These are phyloP conservation scores for Empidonax traillii DNA, from an alignment of 2,113 vertebrate species.

Conservation along the genomic window DNA sequence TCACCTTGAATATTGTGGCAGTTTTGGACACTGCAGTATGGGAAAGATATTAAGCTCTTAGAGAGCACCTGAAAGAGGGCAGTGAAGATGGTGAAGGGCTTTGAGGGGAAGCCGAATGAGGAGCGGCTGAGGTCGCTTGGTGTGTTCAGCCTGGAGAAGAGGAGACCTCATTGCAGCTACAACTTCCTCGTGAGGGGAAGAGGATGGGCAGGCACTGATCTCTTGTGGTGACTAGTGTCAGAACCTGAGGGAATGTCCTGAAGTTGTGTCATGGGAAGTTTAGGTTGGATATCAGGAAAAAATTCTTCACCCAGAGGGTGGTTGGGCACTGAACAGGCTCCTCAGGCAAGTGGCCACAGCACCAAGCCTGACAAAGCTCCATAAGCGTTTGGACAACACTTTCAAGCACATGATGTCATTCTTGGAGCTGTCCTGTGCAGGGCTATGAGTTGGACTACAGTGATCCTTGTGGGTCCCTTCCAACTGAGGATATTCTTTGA, in stretches of 20 bases:
- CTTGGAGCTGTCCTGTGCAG: neutral
- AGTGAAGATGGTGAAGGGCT: neutral
- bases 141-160: neutral
- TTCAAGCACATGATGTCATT: neutral
- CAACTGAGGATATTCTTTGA: neutral
- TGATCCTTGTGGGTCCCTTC: neutral
- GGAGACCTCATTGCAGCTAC: neutral
- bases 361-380: neutral
- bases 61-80: neutral
- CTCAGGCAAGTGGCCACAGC: neutral
- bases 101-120: neutral
- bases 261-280: neutral
- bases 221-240: neutral
- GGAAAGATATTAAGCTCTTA: neutral
- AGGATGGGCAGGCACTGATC: neutral
- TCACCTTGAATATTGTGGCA: neutral
- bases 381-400: accelerated
- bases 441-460: neutral
- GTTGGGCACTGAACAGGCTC: neutral
- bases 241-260: neutral
- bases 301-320: neutral
- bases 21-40: neutral
- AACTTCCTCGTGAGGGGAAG: accelerated
- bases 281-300: neutral
- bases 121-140: neutral